phyloP scores from a whole-genome alignment of 2,888 invertebrate species.

The Eupithecia pulchellata region DNA sequence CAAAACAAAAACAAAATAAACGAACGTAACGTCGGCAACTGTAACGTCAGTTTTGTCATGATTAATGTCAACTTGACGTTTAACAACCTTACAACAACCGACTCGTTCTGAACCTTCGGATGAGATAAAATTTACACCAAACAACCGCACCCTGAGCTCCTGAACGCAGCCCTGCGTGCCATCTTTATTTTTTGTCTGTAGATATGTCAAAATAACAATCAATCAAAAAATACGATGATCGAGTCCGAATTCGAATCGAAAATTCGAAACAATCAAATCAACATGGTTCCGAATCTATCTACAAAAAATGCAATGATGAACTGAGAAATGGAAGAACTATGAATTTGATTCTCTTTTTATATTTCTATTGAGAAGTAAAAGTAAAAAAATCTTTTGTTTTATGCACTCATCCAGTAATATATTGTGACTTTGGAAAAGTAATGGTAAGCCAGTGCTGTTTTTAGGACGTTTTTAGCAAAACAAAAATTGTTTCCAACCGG shows the following conservation, averaged over 20 bases:
- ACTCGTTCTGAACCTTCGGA: no score
- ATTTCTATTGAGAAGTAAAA: slow-evolving; percentile 15
- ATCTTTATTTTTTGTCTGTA: no score
- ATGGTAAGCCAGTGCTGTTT: slow-evolving; percentile 63
- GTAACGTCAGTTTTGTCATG: no score
- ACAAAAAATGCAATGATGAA: slow-evolving; percentile 42
- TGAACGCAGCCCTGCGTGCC: no score
- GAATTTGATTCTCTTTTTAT: slow-evolving; percentile 27
- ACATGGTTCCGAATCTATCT: slow-evolving; percentile 28
- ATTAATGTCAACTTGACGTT: no score
- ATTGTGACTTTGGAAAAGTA: slow-evolving; percentile 53
- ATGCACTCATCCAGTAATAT: background rate
- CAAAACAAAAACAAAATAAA: no score
- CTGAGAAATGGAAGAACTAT: slow-evolving; percentile 28
- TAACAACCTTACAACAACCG: no score
- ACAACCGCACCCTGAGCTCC: no score
- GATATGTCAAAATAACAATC: no score
- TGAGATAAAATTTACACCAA: no score
- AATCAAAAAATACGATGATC: background rate
- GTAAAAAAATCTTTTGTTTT: slow-evolving; percentile 10
- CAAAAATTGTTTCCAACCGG: slow-evolving; percentile 62
- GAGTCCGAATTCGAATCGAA: background rate
- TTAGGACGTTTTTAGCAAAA: slow-evolving; percentile 42
- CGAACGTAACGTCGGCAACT: no score
- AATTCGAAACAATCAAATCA: slow-evolving; percentile 20